Evolutionary conservation across 2,797 vertebrate species (phyloP), one percentile per base, ranked within the genome.

Genomic region (Sebastes matsubarae): DNA sequence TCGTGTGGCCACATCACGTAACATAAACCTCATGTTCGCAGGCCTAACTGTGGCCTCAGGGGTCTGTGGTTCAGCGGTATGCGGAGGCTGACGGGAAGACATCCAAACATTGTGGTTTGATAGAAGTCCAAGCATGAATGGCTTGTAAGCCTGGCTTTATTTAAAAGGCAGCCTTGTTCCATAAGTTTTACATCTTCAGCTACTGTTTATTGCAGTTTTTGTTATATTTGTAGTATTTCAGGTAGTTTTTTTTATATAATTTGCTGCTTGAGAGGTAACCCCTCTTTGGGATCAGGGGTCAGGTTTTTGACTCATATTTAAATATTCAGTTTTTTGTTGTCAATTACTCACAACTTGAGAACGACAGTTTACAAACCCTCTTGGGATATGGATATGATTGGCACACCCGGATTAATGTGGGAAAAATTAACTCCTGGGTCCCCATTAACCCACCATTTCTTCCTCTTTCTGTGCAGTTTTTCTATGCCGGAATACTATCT

Each of bases 11-110:
- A 59, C 57, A 50, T 66, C 25, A 57, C 67, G 67, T 69, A 82
- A 81, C 67, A 67, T 84, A 86, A 85, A 87, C 84, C 54, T 81
- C 67, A 14, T 61, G 69, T 77, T 66, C 6, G 1, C 42, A n/a
- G 54, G 36, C 29, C 20, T 55, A 8, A 69, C 70, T 42, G 60
- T 59, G 54, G 79, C 61, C 58, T 69, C 63, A 1, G 30, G 72
- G 59, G 11, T 66, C 70, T 68, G 59, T 29, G 42, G 69, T 30
- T 79, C 60, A 60, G 42, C 1, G 5, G 54, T 64, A 64, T 46
- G 79, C 25, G 13, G 25, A 8, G 54, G 64, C 61, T 59, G 60
- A 65, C 5, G 2, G 72, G 46, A 59, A 57, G 29, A 69, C 63
- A 24, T 70, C 50, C 34, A 75, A 54, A 85, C 57, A 82, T 20